phyloP scores from a whole-genome alignment of 2,888 invertebrate genomes.

The Trissoscelio sp. region DNA sequence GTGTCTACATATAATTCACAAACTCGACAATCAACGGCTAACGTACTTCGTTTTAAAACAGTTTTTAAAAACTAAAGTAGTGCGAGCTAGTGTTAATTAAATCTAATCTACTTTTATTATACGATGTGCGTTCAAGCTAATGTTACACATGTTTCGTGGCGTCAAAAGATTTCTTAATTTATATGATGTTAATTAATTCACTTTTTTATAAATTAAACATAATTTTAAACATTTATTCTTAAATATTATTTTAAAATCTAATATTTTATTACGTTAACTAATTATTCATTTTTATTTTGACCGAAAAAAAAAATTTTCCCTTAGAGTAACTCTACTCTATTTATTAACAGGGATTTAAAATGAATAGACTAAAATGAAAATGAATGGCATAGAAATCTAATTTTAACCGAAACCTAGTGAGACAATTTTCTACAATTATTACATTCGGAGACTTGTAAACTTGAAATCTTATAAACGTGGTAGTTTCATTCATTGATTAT shows the following conservation, averaged over 20 bases:
- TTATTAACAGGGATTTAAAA: neutral
- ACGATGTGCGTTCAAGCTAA: neutral
- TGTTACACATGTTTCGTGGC: neutral
- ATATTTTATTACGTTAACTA: too few species aligned
- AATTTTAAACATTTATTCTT: too few species aligned
- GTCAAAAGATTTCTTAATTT: neutral
- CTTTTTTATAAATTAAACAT: too few species aligned
- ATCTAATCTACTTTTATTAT: neutral
- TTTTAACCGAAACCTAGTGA: neutral
- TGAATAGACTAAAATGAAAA: neutral
- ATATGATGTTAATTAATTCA: too few species aligned
- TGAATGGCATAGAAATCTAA: neutral
- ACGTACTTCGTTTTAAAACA: constrained; percentile 75
- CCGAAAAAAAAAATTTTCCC: too few species aligned
- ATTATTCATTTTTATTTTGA: too few species aligned
- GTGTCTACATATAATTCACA: constrained; percentile 54
- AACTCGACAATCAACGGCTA: constrained; percentile 70
- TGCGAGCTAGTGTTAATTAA: constrained; percentile 22
- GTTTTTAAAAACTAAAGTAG: constrained; percentile 71
- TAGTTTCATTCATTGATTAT: constrained; percentile 39
- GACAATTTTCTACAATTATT: constrained; percentile 8
- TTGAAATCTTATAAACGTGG: constrained; percentile 12
- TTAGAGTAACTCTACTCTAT: too few species aligned
- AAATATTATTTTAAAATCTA: too few species aligned
- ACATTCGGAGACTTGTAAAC: constrained; percentile 17